Conservation (phyloP, 2,888 invertebrate genomes). For the Lomographa bimaculata region DNA sequence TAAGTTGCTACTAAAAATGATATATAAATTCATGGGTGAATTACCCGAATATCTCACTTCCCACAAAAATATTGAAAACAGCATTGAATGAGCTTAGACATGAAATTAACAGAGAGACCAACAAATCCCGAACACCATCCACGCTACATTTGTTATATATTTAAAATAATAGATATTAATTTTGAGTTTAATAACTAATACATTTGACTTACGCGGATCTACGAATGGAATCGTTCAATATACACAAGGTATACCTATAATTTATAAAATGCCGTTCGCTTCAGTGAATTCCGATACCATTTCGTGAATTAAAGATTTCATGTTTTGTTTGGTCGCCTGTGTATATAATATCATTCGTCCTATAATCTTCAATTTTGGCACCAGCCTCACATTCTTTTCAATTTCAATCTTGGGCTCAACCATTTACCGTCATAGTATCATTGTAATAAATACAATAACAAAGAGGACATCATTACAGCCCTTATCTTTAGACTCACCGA, state of each 20-base stretch:
- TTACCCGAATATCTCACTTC: too few species aligned
- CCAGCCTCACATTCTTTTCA: conserved; percentile 9
- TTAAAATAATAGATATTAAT: conserved; percentile 34
- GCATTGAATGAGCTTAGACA: too few species aligned
- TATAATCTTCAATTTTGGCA: conserved; percentile 24
- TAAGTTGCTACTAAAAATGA: too few species aligned
- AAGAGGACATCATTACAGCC: background rate
- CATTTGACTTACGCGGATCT: conserved; percentile 41
- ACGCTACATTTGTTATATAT: conserved; percentile 9
- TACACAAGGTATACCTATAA: conserved; percentile 32
- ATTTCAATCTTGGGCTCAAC: background rate
- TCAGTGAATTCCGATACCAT: conserved; percentile 60
- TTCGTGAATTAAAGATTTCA: conserved; percentile 33
- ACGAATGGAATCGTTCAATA: conserved; percentile 43
- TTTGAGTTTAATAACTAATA: conserved; percentile 40
- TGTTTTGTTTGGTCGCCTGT: background rate
- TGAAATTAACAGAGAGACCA: too few species aligned
- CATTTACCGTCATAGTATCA: background rate
- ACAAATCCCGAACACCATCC: conserved; percentile 13
- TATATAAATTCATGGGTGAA: too few species aligned
- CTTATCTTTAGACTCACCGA: too few species aligned
- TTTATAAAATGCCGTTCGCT: conserved; percentile 35
- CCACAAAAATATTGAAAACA: conserved; percentile 5
- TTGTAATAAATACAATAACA: conserved; percentile 1
- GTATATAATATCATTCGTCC: conserved; percentile 6